Evolutionary conservation across 2,797 vertebrate genomes (phyloP), one percentile per base, ranked within the genome.

Genomic region (Sparus aurata): DNA sequence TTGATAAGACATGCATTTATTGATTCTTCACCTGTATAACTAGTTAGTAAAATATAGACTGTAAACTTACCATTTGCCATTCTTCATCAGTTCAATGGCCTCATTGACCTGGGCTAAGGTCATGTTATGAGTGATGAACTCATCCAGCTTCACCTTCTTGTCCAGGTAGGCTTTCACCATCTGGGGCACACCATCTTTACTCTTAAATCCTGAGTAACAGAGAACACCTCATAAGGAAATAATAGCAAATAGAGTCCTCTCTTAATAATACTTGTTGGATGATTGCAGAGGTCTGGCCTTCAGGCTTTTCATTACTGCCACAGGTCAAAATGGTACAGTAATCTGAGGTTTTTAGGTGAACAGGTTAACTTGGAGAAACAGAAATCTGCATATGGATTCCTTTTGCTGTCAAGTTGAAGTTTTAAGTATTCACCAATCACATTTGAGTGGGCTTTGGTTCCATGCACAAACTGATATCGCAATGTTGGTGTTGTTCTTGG

Each of bases 51-150:
- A 58, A 4, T 41, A 15, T 25, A 5, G 2, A 69, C n/a, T 13
- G 18, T 27, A 17, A 34, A 83, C 67, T 77, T 90, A 98, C 97
- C 97, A 96, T 91, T 95, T 81, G 3, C 96, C 95, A 2, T 88
- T 79, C 69, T 95, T 95, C 91, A 99, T 95, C 82, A 98, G 92
- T 13, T 97, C 95, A 86, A 97, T 94, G 52, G 95, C 96, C 20
- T 98, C 95, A 5, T 96, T 97, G 90, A 98, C 91, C 67, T 95
- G 90, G 17, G 87, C 83, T 78, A 97, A 91, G 60, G 86, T 87
- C 92, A 98, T 94, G 10, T 88, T 95, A 73, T 98, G 96, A 8
- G 96, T 97, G 87, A 98, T 96, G 85, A 98, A 95, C 76, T 97
- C 95, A 64, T 98, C 97, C 87, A 98, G 78, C 90, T 93, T 95